Evolutionary conservation across 2,888 invertebrate genomes (phyloP), one percentile per base, ranked within the genome.

Genomic region (Molanna angustata): DNA sequence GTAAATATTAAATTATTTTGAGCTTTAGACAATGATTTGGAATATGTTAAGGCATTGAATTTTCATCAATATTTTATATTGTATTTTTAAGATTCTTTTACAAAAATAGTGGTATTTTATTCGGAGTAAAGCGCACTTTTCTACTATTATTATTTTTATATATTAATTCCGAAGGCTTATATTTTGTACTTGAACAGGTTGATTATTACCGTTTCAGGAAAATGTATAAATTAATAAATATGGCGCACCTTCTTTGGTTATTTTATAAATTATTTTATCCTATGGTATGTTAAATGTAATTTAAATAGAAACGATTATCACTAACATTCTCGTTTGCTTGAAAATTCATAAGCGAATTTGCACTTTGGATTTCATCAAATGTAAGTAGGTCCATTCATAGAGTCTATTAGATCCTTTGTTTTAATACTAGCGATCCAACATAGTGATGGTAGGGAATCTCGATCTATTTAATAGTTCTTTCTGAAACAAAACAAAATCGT

Each of bases 111-210:
- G 40, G 31, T 41, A 20, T 20, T 47, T 35, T 32, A 14, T 41
- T 32, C 33, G 21, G 37, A 37, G 37, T 52, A 58, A 58, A 58
- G 57, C 57, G 57, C 52, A 49, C 40, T 31, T 27, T 42, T 37
- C 41, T 49, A 27, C 16, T 20, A 40, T 31, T 16, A 14, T 49
- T 37, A 14, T 41, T 21, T 21, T n/a, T n/a, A n/a, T n/a, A 31
- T 39, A 43, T 45, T 31, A 54, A 32, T 54, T 39, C 37, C 43
- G 45, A 54, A 48, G 75, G 75, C 76, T 76, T 76, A 74, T 76
- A 76, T 73, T 77, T 77, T 77, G 77, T 77, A 77, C 77, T 77
- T 55, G 51, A 20, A 44, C 57, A 54, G 57, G 57, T 54, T 13
- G 14, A 37, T 21, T 40, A 42, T 16, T 42, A 31, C 31, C 14